A percentile compares a stretch with the other conserved stretches of the same genome.
Evolutionary conservation across 2,888 invertebrate species (phyloP).

Genomic region (Caenorhabditis becei): DNA sequence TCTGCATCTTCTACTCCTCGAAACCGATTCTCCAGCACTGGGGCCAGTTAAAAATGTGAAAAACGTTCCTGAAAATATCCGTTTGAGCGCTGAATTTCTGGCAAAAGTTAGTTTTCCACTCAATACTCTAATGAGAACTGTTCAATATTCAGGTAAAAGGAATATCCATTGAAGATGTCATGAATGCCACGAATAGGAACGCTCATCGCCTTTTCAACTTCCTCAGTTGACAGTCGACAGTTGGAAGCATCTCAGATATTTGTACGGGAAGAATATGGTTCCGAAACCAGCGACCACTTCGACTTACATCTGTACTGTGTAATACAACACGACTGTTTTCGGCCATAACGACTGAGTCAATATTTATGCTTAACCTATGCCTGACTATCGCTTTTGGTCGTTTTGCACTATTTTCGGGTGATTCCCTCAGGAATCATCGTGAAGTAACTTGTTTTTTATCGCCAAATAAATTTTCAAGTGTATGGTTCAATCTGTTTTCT

Average conservation of each 20-base stretch:
- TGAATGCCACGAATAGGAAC: constrained; percentile 81
- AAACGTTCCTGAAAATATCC: constrained; percentile 82
- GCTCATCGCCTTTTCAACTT: constrained; percentile 68
- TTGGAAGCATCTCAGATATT: no score
- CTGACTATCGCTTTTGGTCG: not conserved
- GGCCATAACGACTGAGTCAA: constrained; percentile 25
- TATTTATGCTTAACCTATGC: constrained; percentile 21
- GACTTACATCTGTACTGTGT: constrained; percentile 11
- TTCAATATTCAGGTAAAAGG: constrained; percentile 78
- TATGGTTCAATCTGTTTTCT: constrained; percentile 7
- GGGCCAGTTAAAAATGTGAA: constrained; percentile 80
- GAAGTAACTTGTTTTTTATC: no score
- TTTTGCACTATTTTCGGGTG: no score
- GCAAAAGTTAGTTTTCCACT: constrained; percentile 76
- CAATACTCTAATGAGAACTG: no score
- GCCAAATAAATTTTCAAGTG: not conserved
- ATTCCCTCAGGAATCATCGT: no score
- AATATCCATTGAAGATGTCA: constrained; percentile 79
- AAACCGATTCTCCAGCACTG: constrained; percentile 83
- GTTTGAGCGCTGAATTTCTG: constrained; percentile 82
- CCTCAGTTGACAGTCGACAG: not conserved
- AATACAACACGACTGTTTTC: constrained; percentile 55
- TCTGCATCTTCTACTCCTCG: constrained; percentile 82
- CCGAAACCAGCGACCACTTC: not conserved
- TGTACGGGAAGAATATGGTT: no score